These are phyloP conservation scores for Pseudococcus jackbeardsleyi DNA, from an alignment of 2,888 invertebrate species.

Conservation along the genomic window DNA sequence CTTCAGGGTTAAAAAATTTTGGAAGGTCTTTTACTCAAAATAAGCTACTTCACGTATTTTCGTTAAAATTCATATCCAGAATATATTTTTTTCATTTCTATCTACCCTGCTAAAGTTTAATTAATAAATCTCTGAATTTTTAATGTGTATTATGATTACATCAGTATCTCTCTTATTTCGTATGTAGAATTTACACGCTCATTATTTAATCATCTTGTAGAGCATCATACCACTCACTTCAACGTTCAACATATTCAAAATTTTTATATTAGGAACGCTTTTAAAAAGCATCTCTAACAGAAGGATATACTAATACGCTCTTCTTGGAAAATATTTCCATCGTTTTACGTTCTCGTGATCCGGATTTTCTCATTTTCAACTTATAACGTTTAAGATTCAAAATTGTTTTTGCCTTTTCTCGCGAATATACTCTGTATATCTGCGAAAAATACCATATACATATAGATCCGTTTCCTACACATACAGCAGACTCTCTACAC, in stretches of 20 bases:
- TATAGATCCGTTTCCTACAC: constrained; percentile 19
- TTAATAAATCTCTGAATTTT: too few relatives aligned
- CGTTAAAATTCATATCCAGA: too few relatives aligned
- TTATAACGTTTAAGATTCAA: constrained; percentile 29
- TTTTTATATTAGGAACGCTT: neutral
- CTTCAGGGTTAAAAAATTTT: too few relatives aligned
- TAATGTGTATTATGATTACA: too few relatives aligned
- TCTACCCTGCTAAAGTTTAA: too few relatives aligned
- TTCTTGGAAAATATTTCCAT: constrained; percentile 9
- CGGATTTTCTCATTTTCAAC: constrained; percentile 47
- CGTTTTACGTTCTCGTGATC: constrained; percentile 28
- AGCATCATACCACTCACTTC: neutral
- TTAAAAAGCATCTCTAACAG: neutral
- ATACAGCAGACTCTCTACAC: neutral
- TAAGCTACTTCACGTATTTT: too few relatives aligned
- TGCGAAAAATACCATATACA: constrained; percentile 13
- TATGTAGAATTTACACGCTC: neutral
- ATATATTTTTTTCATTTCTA: too few relatives aligned
- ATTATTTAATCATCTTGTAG: neutral
- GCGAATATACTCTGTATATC: neutral
- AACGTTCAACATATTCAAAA: neutral
- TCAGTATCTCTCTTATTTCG: too few relatives aligned
- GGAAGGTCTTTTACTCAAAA: too few relatives aligned
- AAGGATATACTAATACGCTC: neutral
- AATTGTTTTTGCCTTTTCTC: constrained; percentile 27